phyloP scores from a whole-genome alignment of 37 sponge, comb jelly and placozoan genomes.

The Aplysina aerophoba region DNA sequence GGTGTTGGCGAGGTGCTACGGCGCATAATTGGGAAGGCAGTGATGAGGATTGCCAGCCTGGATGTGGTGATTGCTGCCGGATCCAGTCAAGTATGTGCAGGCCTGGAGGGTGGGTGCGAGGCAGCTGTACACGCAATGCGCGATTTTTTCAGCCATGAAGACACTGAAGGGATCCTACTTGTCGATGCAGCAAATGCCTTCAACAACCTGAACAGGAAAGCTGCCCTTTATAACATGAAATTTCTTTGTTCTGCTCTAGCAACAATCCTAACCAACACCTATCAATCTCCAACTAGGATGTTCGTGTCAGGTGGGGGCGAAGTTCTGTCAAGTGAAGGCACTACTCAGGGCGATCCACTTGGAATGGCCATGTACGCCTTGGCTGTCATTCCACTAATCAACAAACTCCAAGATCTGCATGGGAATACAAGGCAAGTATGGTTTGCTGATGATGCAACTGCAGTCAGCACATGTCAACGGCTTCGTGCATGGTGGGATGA shows the following conservation, averaged over 20 bases:
- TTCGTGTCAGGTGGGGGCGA: conserved; percentile 24
- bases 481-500: conserved; percentile 8
- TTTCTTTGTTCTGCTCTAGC: conserved; percentile 35
- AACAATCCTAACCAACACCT: conserved; percentile 42
- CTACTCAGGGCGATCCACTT: conserved; percentile 49
- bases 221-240: too few relatives aligned
- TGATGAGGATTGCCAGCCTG: not conserved
- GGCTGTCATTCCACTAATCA: conserved; percentile 44
- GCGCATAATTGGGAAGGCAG: not conserved
- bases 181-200: too few relatives aligned
- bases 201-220: too few relatives aligned
- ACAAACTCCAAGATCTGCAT: conserved; percentile 10
- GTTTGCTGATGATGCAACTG: conserved; percentile 18
- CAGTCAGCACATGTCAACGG: not conserved
- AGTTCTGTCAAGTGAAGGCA: conserved; percentile 54
- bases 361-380: conserved; percentile 64
- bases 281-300: conserved; percentile 14
- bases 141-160: not conserved
- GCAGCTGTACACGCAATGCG: conserved; percentile 15
- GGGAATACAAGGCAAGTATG: not conserved
- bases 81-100: not conserved
- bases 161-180: too few relatives aligned
- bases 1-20: conserved; percentile 14
- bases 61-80: not conserved
- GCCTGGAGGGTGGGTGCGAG: not conserved